Conservation (phyloP, 2,797 vertebrate genomes). For the Fundulus diaphanus region DNA sequence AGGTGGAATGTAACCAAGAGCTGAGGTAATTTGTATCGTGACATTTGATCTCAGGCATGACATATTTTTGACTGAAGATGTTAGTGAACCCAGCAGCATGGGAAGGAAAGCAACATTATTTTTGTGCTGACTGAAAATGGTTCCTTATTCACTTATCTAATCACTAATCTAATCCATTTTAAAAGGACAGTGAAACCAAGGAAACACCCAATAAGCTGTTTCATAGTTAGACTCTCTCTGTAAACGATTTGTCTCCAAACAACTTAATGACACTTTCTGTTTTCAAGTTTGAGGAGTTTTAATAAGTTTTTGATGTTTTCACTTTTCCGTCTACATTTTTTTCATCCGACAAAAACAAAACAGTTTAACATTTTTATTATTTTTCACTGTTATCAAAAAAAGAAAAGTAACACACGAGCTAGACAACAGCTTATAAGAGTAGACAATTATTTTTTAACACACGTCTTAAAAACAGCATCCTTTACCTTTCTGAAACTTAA, state of each 20-base stretch:
- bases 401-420: not conserved
- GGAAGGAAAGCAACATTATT: too few relatives aligned
- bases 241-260: not conserved
- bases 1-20: too few relatives aligned
- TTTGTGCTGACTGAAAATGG: too few relatives aligned
- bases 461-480: not conserved
- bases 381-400: not conserved
- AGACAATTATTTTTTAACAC: not conserved
- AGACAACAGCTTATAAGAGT: not conserved
- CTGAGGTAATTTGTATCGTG: too few relatives aligned
- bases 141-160: too few relatives aligned
- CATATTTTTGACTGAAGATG: too few relatives aligned
- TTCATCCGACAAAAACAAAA: not conserved
- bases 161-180: too few relatives aligned
- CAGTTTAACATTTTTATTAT: not conserved
- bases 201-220: not conserved
- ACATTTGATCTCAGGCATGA: too few relatives aligned
- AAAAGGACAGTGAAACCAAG: too few relatives aligned
- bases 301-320: not conserved
- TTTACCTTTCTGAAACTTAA: not conserved
- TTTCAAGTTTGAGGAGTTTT: not conserved
- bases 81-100: too few relatives aligned
- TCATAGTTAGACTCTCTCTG: not conserved
- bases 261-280: not conserved
- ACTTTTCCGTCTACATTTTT: not conserved